Conservation (phyloP, 2,888 invertebrate genomes). For the Deroplatys truncata region DNA sequence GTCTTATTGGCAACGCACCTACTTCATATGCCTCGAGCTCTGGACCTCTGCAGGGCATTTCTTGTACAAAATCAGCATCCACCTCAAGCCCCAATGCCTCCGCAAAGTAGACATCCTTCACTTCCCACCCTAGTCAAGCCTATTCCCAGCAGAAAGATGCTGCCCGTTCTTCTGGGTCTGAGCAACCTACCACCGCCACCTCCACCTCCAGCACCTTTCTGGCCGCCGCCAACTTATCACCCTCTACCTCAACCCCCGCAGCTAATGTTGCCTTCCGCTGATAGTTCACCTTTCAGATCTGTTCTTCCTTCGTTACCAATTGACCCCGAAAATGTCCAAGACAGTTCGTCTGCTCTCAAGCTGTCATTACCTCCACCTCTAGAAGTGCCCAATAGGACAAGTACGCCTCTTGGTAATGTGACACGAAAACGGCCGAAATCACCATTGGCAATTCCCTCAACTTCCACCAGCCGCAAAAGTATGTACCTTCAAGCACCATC, state of each 20-base stretch:
- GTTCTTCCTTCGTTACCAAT: conserved; percentile 26
- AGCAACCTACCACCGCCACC: conserved; percentile 13
- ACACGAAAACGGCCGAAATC: conserved; percentile 30
- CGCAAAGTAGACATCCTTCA: conserved; percentile 17
- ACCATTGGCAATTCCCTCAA: conserved; percentile 30
- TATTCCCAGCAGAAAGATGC: conserved; percentile 49
- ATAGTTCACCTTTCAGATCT: conserved; percentile 41
- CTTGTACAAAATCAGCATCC: conserved; percentile 51
- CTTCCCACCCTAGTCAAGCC: conserved; percentile 39
- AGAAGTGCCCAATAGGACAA: conserved; percentile 31
- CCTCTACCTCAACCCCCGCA: conserved; percentile 25
- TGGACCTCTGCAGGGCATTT: conserved; percentile 63
- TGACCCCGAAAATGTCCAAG: not conserved
- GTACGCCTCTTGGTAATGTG: conserved; percentile 36
- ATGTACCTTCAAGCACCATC: conserved; percentile 1
- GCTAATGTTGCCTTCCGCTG: conserved; percentile 39
- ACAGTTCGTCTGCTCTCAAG: not conserved
- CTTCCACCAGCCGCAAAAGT: conserved; percentile 26
- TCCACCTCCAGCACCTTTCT: conserved; percentile 32
- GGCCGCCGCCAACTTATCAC: conserved; percentile 29
- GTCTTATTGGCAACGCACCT: conserved; percentile 67
- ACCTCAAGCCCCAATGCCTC: conserved; percentile 26
- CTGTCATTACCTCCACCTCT: not conserved
- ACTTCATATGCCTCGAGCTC: conserved; percentile 67
- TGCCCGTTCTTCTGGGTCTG: conserved; percentile 25